These are phyloP conservation scores for Bruchidius siliquastri DNA, from an alignment of 2,888 invertebrate species.

Conservation along the genomic window DNA sequence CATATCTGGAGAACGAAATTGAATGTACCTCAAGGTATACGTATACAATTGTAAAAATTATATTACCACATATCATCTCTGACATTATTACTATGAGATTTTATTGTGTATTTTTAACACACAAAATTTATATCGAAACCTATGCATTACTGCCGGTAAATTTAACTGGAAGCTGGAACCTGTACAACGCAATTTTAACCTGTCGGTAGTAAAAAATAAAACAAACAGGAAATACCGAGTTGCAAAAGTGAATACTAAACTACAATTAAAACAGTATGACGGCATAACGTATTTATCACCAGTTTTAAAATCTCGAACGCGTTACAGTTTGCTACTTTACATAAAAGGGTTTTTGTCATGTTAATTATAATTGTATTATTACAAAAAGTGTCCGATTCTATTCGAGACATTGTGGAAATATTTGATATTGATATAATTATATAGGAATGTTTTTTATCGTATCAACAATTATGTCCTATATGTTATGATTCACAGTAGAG, in stretches of 20 bases:
- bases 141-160: neutral
- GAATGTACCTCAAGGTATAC: no score
- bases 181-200: neutral
- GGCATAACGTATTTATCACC: neutral
- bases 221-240: neutral
- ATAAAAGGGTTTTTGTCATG: neutral
- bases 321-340: neutral
- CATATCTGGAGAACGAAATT: no score
- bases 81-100: no score
- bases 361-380: neutral
- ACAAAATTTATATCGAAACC: neutral
- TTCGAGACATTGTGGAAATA: neutral
- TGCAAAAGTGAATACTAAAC: neutral
- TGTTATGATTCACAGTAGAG: no score
- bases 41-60: no score
- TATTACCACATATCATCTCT: no score
- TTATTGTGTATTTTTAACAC: no score
- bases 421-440: neutral
- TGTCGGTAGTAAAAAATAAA: neutral
- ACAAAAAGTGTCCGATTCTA: neutral
- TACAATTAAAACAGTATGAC: neutral
- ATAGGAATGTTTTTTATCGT: neutral
- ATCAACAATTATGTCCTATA: no score
- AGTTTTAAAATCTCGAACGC: neutral
- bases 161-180: neutral